These are phyloP conservation scores for Nomada flava DNA, from an alignment of 2,888 invertebrate species.

Conservation along the genomic window DNA sequence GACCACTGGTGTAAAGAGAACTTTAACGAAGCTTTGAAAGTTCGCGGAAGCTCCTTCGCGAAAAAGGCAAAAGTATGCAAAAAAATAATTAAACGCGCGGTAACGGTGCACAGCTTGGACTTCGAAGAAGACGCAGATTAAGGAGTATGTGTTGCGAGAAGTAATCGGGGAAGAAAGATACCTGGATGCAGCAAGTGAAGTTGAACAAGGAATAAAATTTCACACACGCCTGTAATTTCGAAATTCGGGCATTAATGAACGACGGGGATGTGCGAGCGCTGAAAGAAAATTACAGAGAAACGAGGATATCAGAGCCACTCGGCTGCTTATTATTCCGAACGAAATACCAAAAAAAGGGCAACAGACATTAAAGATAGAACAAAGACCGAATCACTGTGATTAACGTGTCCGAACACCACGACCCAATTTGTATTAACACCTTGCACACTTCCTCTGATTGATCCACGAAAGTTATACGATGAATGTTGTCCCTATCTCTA, in stretches of 20 bases:
- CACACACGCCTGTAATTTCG: conserved; percentile 36
- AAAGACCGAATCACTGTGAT: conserved; percentile 32
- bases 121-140: no score
- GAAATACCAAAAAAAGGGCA: conserved; percentile 6
- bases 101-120: no score
- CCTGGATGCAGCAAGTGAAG: neutral
- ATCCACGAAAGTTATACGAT: neutral
- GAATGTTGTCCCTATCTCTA: neutral
- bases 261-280: conserved; percentile 28
- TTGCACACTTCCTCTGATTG: conserved; percentile 3
- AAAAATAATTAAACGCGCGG: no score
- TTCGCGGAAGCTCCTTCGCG: no score
- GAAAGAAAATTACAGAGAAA: conserved; percentile 47
- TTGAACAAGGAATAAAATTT: conserved; percentile 23
- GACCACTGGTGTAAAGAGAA: no score
- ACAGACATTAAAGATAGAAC: conserved; percentile 27
- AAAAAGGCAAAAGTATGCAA: no score
- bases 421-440: conserved; percentile 37
- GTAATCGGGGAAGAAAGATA: no score
- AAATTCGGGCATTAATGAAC: conserved; percentile 38
- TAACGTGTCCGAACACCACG: conserved; percentile 2
- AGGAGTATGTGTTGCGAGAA: neutral
- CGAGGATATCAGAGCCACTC: conserved; percentile 7
- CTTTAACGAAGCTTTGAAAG: no score
- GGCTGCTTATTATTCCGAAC: conserved; percentile 44